phyloP scores from a whole-genome alignment of 2,113 vertebrate genomes.

The Mirounga angustirostris region DNA sequence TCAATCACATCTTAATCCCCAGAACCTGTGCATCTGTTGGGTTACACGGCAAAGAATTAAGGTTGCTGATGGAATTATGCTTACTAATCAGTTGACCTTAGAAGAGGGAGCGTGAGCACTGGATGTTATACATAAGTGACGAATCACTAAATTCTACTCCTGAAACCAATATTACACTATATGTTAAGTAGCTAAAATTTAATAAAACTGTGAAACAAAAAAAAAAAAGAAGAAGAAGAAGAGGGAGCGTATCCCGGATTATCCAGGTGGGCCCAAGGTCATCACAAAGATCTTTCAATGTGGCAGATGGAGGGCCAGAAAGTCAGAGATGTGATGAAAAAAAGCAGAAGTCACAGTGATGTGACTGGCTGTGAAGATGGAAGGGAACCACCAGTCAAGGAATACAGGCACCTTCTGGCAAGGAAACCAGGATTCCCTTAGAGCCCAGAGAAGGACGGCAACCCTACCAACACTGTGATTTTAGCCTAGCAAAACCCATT shows the following conservation, averaged over 20 bases:
- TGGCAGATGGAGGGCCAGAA: background rate
- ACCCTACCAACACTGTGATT: background rate
- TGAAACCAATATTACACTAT: background rate
- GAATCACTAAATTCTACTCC: background rate
- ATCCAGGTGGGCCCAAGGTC: background rate
- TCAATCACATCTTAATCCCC: background rate
- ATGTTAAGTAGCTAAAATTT: background rate
- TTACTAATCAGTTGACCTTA: background rate
- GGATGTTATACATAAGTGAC: background rate
- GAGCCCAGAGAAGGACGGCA: conserved; percentile 19
- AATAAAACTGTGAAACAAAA: background rate
- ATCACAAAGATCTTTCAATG: conserved; percentile 20
- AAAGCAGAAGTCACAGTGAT: conserved; percentile 46
- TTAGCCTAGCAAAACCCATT: background rate
- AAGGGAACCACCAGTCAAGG: conserved; percentile 12
- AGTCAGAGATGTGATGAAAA: background rate
- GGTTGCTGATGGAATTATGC: background rate
- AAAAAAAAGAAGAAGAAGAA: background rate
- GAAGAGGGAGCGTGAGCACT: background rate
- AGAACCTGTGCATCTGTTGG: conserved; percentile 17
- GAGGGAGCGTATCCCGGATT: background rate
- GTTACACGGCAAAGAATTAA: conserved; percentile 37
- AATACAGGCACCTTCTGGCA: background rate
- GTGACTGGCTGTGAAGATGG: background rate
- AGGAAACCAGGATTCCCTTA: background rate